Evolutionary conservation across 1,140 invertebrate genomes (phyloP).

Genomic region (Lamellibrachia luymesi): DNA sequence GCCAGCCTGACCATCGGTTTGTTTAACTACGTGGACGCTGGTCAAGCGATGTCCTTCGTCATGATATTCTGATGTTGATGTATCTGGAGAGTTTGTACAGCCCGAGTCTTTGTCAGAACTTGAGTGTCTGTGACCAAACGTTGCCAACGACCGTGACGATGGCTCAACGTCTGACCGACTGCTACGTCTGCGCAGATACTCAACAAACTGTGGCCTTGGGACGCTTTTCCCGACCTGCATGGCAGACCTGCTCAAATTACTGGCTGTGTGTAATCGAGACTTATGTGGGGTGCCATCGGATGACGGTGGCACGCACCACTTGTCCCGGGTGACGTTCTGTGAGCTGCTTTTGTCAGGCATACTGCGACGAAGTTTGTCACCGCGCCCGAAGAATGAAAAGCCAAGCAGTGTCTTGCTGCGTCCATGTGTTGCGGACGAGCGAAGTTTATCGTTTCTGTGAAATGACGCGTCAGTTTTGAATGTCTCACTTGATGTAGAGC

Average conservation of each 20-base stretch:
- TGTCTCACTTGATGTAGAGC: not conserved
- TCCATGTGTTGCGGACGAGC: not conserved
- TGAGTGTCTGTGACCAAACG: not conserved
- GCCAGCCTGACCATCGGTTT: not conserved
- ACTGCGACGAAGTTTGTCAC: not conserved
- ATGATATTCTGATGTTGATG: not conserved
- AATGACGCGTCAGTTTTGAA: not conserved
- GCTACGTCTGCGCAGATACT: not conserved
- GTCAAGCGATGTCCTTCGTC: not conserved
- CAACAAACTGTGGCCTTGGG: not conserved
- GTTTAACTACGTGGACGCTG: not conserved
- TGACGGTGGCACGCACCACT: not conserved
- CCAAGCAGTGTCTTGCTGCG: not conserved
- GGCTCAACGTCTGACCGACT: not conserved
- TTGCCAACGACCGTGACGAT: not conserved
- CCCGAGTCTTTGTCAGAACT: conserved; percentile 13
- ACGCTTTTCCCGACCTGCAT: not conserved
- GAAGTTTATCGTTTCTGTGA: not conserved
- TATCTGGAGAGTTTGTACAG: conserved; percentile 14
- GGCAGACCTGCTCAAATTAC: not conserved
- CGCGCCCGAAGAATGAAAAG: not conserved
- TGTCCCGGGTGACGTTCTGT: not conserved
- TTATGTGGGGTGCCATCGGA: not conserved
- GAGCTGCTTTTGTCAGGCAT: conserved; percentile 11
- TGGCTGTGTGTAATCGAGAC: not conserved